These are phyloP conservation scores for Hemicordylus capensis DNA, from an alignment of 2,113 vertebrate species.

Conservation along the genomic window DNA sequence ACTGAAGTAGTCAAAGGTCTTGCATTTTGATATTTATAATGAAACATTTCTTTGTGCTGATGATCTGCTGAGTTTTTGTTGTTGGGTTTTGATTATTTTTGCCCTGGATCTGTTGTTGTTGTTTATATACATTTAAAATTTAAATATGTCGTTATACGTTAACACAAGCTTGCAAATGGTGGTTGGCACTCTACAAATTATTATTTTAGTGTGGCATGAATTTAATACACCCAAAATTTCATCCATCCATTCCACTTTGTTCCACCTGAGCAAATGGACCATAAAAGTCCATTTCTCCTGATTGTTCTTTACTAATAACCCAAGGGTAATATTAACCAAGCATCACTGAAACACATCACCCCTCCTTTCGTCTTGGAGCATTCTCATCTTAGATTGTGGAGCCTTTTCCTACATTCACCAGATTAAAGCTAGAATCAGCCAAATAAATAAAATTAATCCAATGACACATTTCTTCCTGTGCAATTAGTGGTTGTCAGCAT, in stretches of 20 bases:
- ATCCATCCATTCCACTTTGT: background rate
- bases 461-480: constrained; percentile 3
- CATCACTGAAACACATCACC: background rate
- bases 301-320: constrained; percentile 3
- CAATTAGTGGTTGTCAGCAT: background rate
- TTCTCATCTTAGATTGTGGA: background rate
- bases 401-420: background rate
- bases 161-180: background rate
- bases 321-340: background rate
- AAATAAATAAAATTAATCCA: constrained; percentile 6
- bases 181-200: background rate
- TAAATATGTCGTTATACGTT: background rate
- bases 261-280: background rate
- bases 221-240: background rate
- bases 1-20: background rate
- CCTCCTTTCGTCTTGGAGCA: constrained; percentile 4
- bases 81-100: background rate
- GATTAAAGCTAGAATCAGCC: background rate
- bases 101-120: background rate
- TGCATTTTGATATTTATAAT: background rate
- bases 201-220: background rate
- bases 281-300: background rate
- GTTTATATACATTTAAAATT: background rate
- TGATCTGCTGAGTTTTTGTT: background rate
- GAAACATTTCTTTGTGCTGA: too few relatives aligned